Conservation (phyloP, 2,888 invertebrate genomes). For the Stenolophus ochropezus region DNA sequence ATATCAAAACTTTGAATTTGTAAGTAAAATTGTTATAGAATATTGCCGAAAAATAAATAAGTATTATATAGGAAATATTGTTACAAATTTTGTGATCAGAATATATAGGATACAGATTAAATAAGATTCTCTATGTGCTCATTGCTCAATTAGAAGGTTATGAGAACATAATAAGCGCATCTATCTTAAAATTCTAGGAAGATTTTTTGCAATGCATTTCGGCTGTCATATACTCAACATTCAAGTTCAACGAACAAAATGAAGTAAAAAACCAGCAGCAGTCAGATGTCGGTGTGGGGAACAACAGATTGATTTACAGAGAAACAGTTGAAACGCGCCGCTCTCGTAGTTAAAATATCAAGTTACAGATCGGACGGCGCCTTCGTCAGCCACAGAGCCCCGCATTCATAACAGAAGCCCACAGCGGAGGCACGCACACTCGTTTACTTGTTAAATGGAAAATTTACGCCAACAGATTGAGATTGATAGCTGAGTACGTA, state of each 20-base stretch:
- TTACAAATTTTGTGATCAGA: no score
- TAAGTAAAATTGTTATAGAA: no score
- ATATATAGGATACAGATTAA: no score
- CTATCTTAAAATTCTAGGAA: neutral
- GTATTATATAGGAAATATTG: no score
- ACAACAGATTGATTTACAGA: conserved; percentile 31
- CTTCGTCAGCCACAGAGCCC: neutral
- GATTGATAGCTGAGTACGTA: conserved; percentile 7
- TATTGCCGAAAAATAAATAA: no score
- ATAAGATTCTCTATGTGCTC: no score
- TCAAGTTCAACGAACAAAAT: conserved; percentile 30
- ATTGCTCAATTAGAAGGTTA: no score
- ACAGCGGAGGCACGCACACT: neutral
- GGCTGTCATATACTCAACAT: neutral
- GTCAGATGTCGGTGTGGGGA: conserved; percentile 7
- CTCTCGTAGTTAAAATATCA: conserved; percentile 21
- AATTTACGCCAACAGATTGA: conserved; percentile 46
- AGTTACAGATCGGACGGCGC: conserved; percentile 14
- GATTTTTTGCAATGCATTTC: neutral
- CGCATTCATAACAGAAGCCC: neutral
- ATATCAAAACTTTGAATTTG: no score
- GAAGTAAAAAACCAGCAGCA: neutral
- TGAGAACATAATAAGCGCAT: no score
- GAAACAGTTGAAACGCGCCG: conserved; percentile 29
- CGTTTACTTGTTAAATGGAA: conserved; percentile 42